Evolutionary conservation across 2,888 invertebrate genomes (phyloP).

Genomic region (Latrodectus hesperus): DNA sequence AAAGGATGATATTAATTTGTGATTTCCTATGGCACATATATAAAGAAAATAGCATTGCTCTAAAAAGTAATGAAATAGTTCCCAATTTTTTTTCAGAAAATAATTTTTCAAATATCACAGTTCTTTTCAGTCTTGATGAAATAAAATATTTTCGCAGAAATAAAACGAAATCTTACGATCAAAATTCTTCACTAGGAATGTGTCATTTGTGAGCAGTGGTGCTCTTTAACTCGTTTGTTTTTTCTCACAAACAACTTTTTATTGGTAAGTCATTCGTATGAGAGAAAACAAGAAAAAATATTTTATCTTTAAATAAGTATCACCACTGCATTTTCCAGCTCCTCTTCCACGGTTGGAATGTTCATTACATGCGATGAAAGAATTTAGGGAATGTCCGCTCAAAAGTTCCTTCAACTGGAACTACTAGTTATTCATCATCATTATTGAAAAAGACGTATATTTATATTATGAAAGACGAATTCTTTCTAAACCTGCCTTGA

Average conservation of each 20-base stretch:
- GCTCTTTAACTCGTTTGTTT: background rate
- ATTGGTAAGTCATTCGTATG: background rate
- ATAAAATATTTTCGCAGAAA: background rate
- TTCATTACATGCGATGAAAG: constrained; percentile 34
- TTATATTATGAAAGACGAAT: background rate
- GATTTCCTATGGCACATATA: too few species aligned
- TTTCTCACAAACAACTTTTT: constrained; percentile 5
- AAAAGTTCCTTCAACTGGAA: background rate
- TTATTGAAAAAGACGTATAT: constrained; percentile 5
- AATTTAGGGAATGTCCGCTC: constrained; percentile 27
- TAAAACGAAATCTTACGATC: background rate
- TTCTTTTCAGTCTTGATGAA: too few species aligned
- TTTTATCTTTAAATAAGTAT: constrained; percentile 1
- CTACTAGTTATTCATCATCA: constrained; percentile 4
- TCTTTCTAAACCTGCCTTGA: background rate
- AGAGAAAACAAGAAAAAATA: background rate
- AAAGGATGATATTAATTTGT: too few species aligned
- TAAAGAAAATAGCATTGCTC: too few species aligned
- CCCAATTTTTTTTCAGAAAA: too few species aligned
- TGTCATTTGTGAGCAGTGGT: background rate
- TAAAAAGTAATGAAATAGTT: too few species aligned
- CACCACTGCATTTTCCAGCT: background rate
- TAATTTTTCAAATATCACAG: too few species aligned
- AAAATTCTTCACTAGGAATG: constrained; percentile 3
- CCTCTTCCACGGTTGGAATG: constrained; percentile 20